Percentiles rank a stretch among this genome's conserved stretches.
These are phyloP conservation scores for Catharus minimus DNA, from an alignment of 2,113 vertebrate genomes.

Conservation along the genomic window DNA sequence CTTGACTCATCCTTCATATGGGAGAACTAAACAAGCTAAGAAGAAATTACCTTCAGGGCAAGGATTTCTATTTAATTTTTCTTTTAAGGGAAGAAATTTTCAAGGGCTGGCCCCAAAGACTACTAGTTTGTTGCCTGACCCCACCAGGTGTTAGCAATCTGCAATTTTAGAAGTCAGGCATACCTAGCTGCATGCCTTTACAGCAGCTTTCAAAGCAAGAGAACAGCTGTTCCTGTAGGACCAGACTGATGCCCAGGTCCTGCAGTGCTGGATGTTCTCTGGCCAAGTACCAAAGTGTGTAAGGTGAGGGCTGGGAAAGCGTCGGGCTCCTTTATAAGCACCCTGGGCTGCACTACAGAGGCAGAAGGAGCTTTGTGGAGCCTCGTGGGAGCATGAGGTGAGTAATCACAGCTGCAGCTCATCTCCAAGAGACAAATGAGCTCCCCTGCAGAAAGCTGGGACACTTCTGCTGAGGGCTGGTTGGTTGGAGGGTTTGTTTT, in stretches of 20 bases:
- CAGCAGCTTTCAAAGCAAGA: not conserved
- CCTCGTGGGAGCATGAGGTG: not conserved
- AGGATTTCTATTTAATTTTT: not conserved
- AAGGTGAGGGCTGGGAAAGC: not conserved
- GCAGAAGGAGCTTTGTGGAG: not conserved
- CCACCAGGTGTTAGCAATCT: not conserved
- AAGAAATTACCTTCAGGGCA: not conserved
- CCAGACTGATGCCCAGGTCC: not conserved
- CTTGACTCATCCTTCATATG: not conserved
- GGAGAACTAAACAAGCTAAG: not conserved
- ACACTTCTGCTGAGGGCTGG: not conserved
- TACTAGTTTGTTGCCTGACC: not conserved
- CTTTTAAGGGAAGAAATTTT: not conserved
- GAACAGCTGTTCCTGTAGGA: not conserved
- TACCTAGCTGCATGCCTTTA: not conserved
- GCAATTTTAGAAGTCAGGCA: not conserved
- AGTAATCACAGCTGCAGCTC: not conserved
- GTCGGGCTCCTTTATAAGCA: rapidly evolving
- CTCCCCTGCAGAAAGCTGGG: not conserved
- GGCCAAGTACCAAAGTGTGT: not conserved
- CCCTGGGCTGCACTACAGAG: not conserved
- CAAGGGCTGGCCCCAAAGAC: not conserved
- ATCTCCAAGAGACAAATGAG: not conserved
- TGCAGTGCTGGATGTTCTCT: not conserved
- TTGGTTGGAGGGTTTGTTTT: not conserved